Conservation (phyloP, 2,797 vertebrate species). For the Hemitrygon akajei region DNA sequence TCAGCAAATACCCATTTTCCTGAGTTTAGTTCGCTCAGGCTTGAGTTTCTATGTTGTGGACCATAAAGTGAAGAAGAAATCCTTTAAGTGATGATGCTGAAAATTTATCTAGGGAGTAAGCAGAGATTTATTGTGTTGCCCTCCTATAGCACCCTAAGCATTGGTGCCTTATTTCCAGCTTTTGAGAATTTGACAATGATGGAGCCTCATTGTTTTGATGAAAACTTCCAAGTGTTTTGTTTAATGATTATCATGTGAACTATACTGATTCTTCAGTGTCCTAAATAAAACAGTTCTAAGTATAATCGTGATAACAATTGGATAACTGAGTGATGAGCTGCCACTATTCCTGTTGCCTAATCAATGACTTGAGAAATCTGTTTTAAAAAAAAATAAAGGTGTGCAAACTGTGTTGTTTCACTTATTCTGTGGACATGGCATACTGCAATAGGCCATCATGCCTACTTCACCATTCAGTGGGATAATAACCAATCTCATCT, state of each 20-base stretch:
- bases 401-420: conserved; percentile 12
- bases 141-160: background rate
- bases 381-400: conserved; percentile 38
- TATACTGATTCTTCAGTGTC: conserved; percentile 18
- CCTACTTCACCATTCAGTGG: too few species aligned
- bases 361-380: conserved; percentile 23
- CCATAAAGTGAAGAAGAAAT: conserved; percentile 6
- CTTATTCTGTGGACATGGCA: background rate
- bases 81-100: conserved; percentile 8
- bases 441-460: too few species aligned
- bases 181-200: background rate
- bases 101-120: background rate
- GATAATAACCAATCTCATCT: too few species aligned
- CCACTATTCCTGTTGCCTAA: conserved; percentile 29
- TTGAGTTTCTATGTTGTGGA: background rate
- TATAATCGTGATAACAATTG: conserved; percentile 22
- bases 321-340: conserved; percentile 17
- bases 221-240: conserved; percentile 13
- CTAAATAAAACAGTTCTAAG: background rate
- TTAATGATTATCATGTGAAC: conserved; percentile 30
- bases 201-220: background rate
- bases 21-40: background rate
- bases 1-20: background rate
- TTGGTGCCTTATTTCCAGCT: background rate
- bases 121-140: conserved; percentile 1